Conservation (phyloP, 2,888 invertebrate genomes). For the Cynaeus angustus region DNA sequence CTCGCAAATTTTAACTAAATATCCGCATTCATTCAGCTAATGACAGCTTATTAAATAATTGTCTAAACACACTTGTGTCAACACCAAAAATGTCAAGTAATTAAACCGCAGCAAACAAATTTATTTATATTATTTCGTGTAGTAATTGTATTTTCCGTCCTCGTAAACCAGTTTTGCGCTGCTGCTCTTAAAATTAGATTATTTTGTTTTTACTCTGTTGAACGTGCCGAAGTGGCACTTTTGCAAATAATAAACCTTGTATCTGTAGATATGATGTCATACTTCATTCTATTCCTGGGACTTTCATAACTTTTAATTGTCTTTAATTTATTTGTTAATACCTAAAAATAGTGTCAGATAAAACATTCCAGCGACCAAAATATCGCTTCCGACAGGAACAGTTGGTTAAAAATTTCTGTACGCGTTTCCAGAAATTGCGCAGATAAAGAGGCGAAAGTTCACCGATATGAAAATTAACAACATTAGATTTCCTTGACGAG, state of each 20-base stretch:
- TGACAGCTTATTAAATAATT: too few species aligned
- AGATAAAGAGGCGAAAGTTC: too few species aligned
- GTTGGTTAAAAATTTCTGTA: conserved; percentile 2
- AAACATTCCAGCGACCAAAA: neutral
- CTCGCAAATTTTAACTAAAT: too few species aligned
- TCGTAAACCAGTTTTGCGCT: neutral
- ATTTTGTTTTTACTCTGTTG: neutral
- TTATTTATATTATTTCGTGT: too few species aligned
- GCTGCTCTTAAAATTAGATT: neutral
- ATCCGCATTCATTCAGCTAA: too few species aligned
- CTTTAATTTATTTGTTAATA: neutral
- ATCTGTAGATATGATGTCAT: neutral
- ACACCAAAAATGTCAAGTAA: too few species aligned
- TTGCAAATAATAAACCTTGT: neutral
- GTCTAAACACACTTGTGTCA: too few species aligned
- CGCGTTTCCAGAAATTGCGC: too few species aligned
- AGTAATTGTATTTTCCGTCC: neutral
- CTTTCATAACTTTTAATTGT: neutral
- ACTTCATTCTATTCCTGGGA: neutral
- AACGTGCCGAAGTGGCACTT: neutral
- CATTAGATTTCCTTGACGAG: neutral
- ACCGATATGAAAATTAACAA: neutral
- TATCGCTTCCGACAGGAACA: neutral
- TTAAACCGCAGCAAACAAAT: too few species aligned
- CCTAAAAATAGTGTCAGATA: neutral